Evolutionary conservation across 1,140 invertebrate genomes (phyloP), one percentile per base, ranked within the genome.

Genomic region (Vanessa tameamea): DNA sequence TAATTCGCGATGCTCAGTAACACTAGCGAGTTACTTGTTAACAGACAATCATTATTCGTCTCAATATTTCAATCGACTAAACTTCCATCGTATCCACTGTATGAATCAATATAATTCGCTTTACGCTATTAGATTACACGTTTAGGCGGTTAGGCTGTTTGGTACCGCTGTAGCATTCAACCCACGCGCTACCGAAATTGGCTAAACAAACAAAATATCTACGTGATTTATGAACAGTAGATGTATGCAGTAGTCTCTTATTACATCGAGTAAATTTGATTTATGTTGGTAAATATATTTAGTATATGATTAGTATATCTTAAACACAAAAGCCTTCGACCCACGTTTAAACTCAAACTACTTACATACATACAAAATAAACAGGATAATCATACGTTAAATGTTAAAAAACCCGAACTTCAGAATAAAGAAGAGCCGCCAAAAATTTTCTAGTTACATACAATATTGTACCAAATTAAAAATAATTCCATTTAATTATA

Each of bases 101-200:
- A 31, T 13, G 31, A 43, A 15, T 26, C 1, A 13, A 6, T 13
- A 68, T 68, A 68, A 55, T 68, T 15, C 57, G 16, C 31, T 57
- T 68, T 57, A 59, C 57, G 50, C 59, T 47, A 69, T 64, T 26
- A 26, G 72, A 64, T 69, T 74, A 69, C 47, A 23, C 11, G 66
- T 55, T n/a, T 6, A 43, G 65, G 15, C 66, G 53, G 14, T 68
- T 57, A 68, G 23, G 61, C 26, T 51, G 55, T 51, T 64, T 53
- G 14, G 15, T 51, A 26, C 31, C 72, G 48, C 48, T 48, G 23
- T 43, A 53, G 20, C 26, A 37, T n/a, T n/a, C 23, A 8, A 47
- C 66, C 66, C 66, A 59, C 66, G 31, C 16, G 23, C 50, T 37
- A 61, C 59, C 67, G 48, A 69, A 73, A 74, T 69, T 64, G 67